Percentiles rank a stretch among this genome's conserved stretches.
Evolutionary conservation across 2,888 invertebrate genomes (phyloP).

Genomic region (Philhelius pedissequus): DNA sequence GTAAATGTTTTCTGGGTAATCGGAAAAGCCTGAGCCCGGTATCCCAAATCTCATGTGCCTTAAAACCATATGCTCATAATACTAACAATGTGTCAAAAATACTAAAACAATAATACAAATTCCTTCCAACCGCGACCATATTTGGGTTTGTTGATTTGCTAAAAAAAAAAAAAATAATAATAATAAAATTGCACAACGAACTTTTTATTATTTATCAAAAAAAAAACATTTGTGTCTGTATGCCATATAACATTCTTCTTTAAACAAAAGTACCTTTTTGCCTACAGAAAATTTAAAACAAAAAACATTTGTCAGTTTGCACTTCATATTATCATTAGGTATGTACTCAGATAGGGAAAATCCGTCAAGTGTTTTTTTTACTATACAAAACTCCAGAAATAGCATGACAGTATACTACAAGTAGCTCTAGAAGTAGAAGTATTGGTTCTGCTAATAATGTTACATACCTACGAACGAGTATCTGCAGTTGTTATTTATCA

Average conservation of each 20-base stretch:
- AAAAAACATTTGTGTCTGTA: background rate
- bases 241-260: background rate
- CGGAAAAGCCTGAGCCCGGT: background rate
- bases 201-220: background rate
- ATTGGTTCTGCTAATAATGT: background rate
- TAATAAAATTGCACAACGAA: background rate
- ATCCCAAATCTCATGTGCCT: background rate
- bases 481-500: background rate
- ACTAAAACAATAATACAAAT: background rate
- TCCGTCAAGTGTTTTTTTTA: constrained; percentile 65
- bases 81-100: background rate
- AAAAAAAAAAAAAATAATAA: background rate
- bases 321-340: background rate
- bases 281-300: background rate
- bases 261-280: background rate
- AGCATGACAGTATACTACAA: background rate
- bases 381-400: constrained; percentile 11
- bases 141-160: background rate
- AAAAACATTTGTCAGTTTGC: constrained; percentile 17
- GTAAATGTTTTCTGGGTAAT: background rate
- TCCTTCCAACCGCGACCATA: background rate
- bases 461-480: background rate
- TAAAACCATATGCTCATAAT: background rate
- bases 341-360: constrained; percentile 51
- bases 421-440: background rate